Conservation (phyloP, 2,113 vertebrate genomes). For the Anarhynchus alexandrinus region DNA sequence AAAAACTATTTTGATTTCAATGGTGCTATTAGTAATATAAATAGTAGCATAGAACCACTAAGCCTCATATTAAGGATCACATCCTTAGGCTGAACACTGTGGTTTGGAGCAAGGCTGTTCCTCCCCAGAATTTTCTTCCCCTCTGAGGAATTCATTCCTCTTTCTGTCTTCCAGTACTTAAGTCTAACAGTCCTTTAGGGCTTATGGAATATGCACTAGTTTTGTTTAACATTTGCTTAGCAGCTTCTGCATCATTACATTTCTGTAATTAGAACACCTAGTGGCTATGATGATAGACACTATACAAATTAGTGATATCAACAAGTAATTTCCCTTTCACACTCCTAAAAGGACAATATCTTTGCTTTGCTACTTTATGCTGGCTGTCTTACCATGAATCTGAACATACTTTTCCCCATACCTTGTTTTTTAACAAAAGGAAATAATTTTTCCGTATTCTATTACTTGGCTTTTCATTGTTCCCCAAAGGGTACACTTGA, state of each 20-base stretch:
- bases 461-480: background rate
- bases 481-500: background rate
- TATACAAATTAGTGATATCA: background rate
- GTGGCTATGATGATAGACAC: background rate
- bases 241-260: slow-evolving; percentile 13
- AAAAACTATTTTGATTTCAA: background rate
- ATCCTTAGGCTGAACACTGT: background rate
- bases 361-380: background rate
- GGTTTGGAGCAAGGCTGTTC: background rate
- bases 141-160: background rate
- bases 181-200: background rate
- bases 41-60: background rate
- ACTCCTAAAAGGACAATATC: background rate
- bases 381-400: background rate
- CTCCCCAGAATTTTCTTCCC: background rate
- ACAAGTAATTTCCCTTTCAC: background rate
- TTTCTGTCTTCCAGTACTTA: background rate
- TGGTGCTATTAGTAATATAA: background rate
- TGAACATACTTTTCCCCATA: background rate
- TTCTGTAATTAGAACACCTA: slow-evolving; percentile 24
- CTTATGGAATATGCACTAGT: background rate
- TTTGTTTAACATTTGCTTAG: slow-evolving; percentile 26
- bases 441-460: background rate
- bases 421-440: background rate
- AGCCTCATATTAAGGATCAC: background rate